Percentiles rank a stretch among this genome's conserved stretches.
Evolutionary conservation across 2,888 invertebrate species (phyloP).

Genomic region (Drosophila gaucha): DNA sequence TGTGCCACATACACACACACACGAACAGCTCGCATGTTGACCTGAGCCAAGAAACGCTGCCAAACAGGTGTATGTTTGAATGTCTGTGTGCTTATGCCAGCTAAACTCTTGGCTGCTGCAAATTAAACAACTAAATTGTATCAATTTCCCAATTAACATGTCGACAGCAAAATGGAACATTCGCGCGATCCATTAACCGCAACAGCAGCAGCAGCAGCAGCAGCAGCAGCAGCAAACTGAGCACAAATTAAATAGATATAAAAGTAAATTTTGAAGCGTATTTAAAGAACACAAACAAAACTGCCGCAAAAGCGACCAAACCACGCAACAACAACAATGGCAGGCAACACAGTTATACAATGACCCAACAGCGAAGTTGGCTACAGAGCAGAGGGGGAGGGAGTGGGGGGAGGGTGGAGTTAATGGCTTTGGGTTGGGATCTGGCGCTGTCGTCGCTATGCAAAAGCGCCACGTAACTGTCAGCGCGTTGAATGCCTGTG

Average conservation of each 20-base stretch:
- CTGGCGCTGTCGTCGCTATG: conserved; percentile 65
- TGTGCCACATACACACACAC: conserved; percentile 55
- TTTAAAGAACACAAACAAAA: conserved; percentile 45
- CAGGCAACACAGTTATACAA: conserved; percentile 44
- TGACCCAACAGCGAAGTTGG: conserved; percentile 31
- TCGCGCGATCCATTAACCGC: conserved; percentile 20
- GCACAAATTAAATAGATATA: conserved; percentile 75
- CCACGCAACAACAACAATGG: conserved; percentile 1
- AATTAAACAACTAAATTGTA: conserved; percentile 24
- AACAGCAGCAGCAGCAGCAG: conserved; percentile 6
- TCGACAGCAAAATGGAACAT: too few relatives aligned
- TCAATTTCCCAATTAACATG: conserved; percentile 60
- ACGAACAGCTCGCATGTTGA: conserved; percentile 46
- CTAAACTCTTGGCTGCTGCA: conserved; percentile 5
- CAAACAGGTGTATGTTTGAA: conserved; percentile 19
- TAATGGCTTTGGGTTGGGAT: conserved; percentile 22
- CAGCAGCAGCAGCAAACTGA: too few relatives aligned
- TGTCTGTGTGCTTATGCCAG: background rate
- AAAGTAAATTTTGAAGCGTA: conserved; percentile 78
- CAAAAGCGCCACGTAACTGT: conserved; percentile 62
- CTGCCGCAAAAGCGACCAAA: conserved; percentile 15
- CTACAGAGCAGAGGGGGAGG: background rate
- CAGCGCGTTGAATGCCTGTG: conserved; percentile 53
- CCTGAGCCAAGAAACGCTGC: conserved; percentile 30
- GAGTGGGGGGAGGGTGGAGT: background rate